Conservation (phyloP, 2,113 vertebrate genomes). For the Tychaedon coryphoeus region DNA sequence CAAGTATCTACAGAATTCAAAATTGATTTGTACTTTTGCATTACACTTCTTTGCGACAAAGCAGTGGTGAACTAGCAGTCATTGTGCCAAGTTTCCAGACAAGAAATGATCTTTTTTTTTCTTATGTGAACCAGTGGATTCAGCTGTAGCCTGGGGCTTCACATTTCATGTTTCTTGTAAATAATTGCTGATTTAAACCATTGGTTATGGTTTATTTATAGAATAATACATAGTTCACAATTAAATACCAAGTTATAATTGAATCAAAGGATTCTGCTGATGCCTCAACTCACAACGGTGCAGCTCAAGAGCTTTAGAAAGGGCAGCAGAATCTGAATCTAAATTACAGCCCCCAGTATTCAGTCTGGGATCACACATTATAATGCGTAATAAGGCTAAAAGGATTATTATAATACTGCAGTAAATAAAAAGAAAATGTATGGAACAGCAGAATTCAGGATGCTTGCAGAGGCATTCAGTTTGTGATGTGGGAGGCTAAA, state of each 20-base stretch:
- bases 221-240: constrained; percentile 41
- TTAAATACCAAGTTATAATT: constrained; percentile 48
- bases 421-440: constrained; percentile 41
- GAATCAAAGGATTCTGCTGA: constrained; percentile 58
- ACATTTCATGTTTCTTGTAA: background rate
- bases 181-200: constrained; percentile 20
- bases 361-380: background rate
- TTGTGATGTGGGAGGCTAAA: background rate
- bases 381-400: background rate
- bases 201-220: constrained; percentile 43
- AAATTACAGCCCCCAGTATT: constrained; percentile 26
- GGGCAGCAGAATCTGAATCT: constrained; percentile 13
- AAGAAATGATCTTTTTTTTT: background rate
- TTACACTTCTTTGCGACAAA: background rate
- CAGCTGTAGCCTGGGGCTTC: background rate
- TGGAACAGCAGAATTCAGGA: constrained; percentile 2
- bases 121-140: background rate
- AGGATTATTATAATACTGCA: constrained; percentile 37
- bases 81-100: background rate
- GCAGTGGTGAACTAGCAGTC: background rate
- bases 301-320: constrained; percentile 32
- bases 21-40: background rate
- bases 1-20: background rate
- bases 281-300: background rate
- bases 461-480: background rate